These are phyloP conservation scores for Colius striatus DNA, from an alignment of 2,113 vertebrate genomes.

Conservation along the genomic window DNA sequence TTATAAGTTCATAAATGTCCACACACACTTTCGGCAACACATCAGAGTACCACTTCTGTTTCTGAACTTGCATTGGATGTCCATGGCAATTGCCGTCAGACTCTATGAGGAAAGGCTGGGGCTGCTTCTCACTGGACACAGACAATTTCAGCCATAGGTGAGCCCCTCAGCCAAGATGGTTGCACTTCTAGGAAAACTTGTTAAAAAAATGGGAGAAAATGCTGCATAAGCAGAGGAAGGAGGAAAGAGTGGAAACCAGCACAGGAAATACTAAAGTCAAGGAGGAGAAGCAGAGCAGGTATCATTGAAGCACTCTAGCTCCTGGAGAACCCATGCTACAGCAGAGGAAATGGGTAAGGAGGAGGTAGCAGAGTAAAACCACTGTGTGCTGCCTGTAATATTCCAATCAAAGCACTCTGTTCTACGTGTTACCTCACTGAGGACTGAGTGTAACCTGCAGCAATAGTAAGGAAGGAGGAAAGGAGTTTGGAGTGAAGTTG, in stretches of 20 bases:
- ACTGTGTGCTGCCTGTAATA: neutral
- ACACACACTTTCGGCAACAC: neutral
- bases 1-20: neutral
- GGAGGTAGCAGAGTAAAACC: neutral
- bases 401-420: neutral
- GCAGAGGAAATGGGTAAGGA: neutral
- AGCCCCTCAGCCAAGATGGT: neutral
- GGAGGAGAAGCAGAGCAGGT: neutral
- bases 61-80: neutral
- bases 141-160: neutral
- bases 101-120: neutral
- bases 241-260: neutral
- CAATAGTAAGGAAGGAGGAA: neutral
- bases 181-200: neutral
- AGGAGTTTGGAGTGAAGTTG: neutral
- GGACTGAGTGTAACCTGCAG: neutral
- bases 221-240: neutral
- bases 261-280: neutral
- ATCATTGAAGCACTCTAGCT: neutral
- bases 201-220: neutral
- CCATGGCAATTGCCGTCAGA: neutral
- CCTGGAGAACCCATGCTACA: neutral
- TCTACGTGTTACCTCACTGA: neutral
- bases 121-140: neutral
- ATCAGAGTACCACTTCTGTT: neutral